A percentile compares a stretch with the other conserved stretches of the same genome.
Conservation (phyloP, 2,888 invertebrate species). For the Athripsodes cinereus region DNA sequence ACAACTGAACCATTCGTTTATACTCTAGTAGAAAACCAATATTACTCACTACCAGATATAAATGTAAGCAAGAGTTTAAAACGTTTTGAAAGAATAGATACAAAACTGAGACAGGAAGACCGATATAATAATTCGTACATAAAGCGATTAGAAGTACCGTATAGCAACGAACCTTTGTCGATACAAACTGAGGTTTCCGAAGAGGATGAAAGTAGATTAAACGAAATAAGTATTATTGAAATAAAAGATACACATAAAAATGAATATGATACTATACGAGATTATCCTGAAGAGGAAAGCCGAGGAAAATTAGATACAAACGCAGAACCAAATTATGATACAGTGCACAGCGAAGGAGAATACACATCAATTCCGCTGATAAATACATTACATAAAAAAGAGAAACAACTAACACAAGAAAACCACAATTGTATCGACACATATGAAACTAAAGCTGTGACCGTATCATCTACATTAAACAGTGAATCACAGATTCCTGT, state of each 20-base stretch:
- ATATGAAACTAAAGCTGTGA: background rate
- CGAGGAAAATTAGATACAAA: background rate
- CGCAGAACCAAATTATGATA: background rate
- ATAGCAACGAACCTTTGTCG: constrained; percentile 40
- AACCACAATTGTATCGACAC: background rate
- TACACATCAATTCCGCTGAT: background rate
- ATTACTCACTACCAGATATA: constrained; percentile 65
- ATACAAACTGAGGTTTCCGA: constrained; percentile 41
- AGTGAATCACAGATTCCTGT: background rate
- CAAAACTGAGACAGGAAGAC: constrained; percentile 49
- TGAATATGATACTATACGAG: constrained; percentile 9
- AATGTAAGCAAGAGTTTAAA: constrained; percentile 63
- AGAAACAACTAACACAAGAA: background rate
- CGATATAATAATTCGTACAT: constrained; percentile 10
- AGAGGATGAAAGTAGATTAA: constrained; percentile 31
- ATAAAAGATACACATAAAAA: constrained; percentile 15
- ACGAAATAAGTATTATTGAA: constrained; percentile 21
- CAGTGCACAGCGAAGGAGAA: constrained; percentile 6
- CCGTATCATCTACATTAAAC: background rate
- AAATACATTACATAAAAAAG: background rate
- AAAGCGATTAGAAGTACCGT: constrained; percentile 27
- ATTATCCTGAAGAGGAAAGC: background rate
- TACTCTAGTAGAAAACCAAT: constrained; percentile 59
- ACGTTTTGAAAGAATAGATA: constrained; percentile 66
- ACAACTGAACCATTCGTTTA: constrained; percentile 48